Base-by-base conservation (phyloP, 1,140 invertebrate species). In the Ephestia elutella region DNA sequence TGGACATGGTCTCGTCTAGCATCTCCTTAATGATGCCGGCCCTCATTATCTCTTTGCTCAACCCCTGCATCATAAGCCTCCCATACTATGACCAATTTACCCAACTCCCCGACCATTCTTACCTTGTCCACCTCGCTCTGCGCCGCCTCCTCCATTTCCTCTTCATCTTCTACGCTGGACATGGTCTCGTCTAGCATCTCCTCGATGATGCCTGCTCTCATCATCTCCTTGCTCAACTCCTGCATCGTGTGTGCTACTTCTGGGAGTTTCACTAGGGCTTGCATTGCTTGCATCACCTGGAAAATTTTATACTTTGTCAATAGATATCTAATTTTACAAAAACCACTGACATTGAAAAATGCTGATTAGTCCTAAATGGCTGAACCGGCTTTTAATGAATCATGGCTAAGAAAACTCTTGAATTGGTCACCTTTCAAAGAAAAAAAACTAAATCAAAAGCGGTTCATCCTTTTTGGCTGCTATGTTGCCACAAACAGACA, bases 11-110 rank as follows among this genome's bases (percentile, higher is more conserved):
- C 84, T 99, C 98, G 69, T 99, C 98, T 44, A 99, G 89, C 98
- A 99, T 99, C 90, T 99, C 98, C 82, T 99, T 98, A 61, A 99
- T 97, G 49, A 99, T 99, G n/a, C 98, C 97, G 7, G 98, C 97
- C 86, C 95, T 97, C 96, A 98, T 99, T 98, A 99, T 99, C 92
- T 99, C 98, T 87, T 97, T 98, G 0, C 97, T 98, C 87, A 99
- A 90, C 70, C 99, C 98, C 76, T 96, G 93, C 98, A 99, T 99
- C 0, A 97, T 98, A n/a, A 93, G 93, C 1, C n/a, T n/a, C n/a
- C n/a, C n/a, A n/a, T n/a, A n/a, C n/a, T n/a, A n/a, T n/a, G n/a
- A n/a, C n/a, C n/a, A n/a, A n/a, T n/a, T n/a, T n/a, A n/a, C n/a
- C n/a, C n/a, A n/a, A n/a, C n/a, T n/a, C n/a, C n/a, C n/a, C n/a